Conservation (phyloP, 2,888 invertebrate genomes). For the Philonicus albiceps region DNA sequence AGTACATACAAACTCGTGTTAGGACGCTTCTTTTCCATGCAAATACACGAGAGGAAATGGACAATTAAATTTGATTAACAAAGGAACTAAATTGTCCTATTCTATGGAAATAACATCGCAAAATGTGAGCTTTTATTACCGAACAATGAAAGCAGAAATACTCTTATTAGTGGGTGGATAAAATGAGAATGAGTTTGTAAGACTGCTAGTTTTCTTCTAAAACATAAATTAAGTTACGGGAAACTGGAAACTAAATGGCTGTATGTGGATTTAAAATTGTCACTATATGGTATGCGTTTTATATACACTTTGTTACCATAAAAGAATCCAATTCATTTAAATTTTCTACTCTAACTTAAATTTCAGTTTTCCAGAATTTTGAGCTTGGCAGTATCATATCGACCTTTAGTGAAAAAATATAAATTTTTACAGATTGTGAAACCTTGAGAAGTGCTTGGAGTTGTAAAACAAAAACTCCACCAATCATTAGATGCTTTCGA, state of each 20-base stretch:
- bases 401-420: too few species aligned
- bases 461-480: neutral
- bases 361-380: too few species aligned
- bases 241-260: neutral
- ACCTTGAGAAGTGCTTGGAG: too few species aligned
- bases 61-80: neutral
- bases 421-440: too few species aligned
- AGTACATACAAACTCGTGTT: too few species aligned
- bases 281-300: too few species aligned
- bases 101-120: neutral
- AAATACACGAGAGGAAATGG: neutral
- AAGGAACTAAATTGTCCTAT: neutral
- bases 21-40: too few species aligned
- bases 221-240: neutral
- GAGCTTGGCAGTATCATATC: too few species aligned
- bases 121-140: neutral
- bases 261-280: neutral
- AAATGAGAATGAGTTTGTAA: neutral
- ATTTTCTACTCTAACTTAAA: too few species aligned
- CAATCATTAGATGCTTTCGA: neutral
- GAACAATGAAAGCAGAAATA: neutral
- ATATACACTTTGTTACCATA: too few species aligned
- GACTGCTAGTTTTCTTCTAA: neutral
- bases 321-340: too few species aligned
- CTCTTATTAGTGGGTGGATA: neutral